These are phyloP conservation scores for Oryzias dopingdopingensis DNA, from an alignment of 2,797 vertebrate genomes.

Conservation along the genomic window DNA sequence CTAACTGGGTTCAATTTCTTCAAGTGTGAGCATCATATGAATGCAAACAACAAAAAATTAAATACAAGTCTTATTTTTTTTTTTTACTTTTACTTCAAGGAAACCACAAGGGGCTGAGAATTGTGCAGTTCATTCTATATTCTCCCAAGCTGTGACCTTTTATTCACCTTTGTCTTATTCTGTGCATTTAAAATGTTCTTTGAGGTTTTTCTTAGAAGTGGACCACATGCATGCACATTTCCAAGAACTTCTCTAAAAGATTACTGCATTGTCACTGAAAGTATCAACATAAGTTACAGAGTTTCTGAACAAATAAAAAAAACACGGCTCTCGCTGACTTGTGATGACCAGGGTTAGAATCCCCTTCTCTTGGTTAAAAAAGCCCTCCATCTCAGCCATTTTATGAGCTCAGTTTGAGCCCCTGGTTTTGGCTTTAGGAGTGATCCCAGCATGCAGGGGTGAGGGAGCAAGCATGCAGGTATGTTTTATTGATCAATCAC, in stretches of 20 bases:
- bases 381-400: constrained; percentile 43
- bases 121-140: no score
- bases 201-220: neutral
- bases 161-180: neutral
- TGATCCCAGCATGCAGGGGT: constrained; percentile 39
- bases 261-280: neutral
- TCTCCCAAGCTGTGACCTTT: no score
- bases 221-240: neutral
- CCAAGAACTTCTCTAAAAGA: neutral
- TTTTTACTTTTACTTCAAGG: neutral
- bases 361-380: constrained; percentile 39
- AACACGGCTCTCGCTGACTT: constrained; percentile 16
- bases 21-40: neutral
- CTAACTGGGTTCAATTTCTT: neutral
- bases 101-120: no score
- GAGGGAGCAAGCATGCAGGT: constrained; percentile 54
- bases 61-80: neutral
- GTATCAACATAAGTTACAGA: constrained; percentile 2
- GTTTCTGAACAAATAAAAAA: constrained; percentile 22
- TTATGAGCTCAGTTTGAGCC: constrained; percentile 44
- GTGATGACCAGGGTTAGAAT: constrained; percentile 29
- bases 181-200: neutral
- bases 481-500: constrained; percentile 74
- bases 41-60: neutral
- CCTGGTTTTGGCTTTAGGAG: constrained; percentile 35